Percentiles rank a stretch among this genome's conserved stretches.
phyloP scores from a whole-genome alignment of 2,888 invertebrate species.

The Plebejus anna region DNA sequence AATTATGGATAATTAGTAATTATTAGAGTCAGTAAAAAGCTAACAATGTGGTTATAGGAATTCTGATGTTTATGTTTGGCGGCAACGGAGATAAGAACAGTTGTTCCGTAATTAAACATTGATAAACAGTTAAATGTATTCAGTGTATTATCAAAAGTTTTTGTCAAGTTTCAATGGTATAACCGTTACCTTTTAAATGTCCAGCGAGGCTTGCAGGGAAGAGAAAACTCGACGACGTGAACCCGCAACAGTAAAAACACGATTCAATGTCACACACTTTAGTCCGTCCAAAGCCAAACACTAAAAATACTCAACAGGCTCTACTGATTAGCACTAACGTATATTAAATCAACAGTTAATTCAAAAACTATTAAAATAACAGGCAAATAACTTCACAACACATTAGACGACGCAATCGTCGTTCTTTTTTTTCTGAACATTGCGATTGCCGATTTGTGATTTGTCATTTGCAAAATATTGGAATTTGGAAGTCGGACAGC shows the following conservation, averaged over 20 bases:
- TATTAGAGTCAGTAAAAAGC: neutral
- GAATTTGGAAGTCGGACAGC: slow-evolving; percentile 34
- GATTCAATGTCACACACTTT: slow-evolving; percentile 54
- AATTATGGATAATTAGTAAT: neutral
- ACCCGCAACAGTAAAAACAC: slow-evolving; percentile 49
- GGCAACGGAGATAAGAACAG: neutral
- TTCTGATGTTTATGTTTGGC: slow-evolving; percentile 13
- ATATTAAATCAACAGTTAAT: slow-evolving; percentile 51
- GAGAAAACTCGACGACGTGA: slow-evolving; percentile 59
- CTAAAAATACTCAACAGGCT: slow-evolving; percentile 49
- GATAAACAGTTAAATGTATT: neutral
- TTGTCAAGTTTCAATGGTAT: neutral
- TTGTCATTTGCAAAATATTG: slow-evolving; percentile 31
- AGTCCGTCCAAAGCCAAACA: slow-evolving; percentile 53
- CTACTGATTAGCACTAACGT: slow-evolving; percentile 46
- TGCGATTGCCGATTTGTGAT: slow-evolving; percentile 26
- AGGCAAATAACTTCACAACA: slow-evolving; percentile 69
- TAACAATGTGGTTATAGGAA: neutral
- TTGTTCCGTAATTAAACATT: neutral
- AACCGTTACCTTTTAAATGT: slow-evolving; percentile 73
- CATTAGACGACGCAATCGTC: slow-evolving; percentile 46
- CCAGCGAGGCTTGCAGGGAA: slow-evolving; percentile 66
- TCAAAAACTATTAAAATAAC: slow-evolving; percentile 56
- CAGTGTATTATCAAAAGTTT: neutral
- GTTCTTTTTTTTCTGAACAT: slow-evolving; percentile 39